Evolutionary conservation across 1,140 invertebrate species (phyloP).

Genomic region (Drosophila sproati): DNA sequence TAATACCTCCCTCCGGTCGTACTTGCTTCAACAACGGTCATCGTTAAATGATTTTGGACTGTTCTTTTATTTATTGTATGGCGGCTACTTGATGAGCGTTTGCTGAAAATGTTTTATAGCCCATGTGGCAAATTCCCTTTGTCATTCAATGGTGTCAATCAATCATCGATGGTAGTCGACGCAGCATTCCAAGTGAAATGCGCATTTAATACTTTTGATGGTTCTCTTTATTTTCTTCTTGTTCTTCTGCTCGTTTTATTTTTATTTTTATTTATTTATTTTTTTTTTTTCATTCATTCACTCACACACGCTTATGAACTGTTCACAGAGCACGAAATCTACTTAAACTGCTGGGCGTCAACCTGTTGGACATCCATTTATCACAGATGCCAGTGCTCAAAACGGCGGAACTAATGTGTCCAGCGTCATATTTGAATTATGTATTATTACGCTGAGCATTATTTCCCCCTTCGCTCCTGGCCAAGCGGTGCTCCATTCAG

Average conservation of each 20-base stretch:
- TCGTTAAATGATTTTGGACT: conserved; percentile 44
- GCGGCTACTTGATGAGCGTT: conserved; percentile 71
- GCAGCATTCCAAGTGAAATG: conserved; percentile 45
- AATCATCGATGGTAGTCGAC: conserved; percentile 41
- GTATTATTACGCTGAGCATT: conserved; percentile 59
- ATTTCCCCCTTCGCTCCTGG: conserved; percentile 22
- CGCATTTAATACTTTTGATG: conserved; percentile 54
- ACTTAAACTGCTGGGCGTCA: conserved; percentile 51
- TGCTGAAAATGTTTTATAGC: conserved; percentile 75
- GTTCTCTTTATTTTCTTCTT: neutral
- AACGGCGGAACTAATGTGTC: conserved; percentile 78
- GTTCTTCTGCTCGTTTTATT: too few relatives aligned
- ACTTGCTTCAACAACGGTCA: too few relatives aligned
- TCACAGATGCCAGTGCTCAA: conserved; percentile 57
- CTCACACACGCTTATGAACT: conserved; percentile 59
- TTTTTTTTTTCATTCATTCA: conserved; percentile 18
- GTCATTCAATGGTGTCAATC: conserved; percentile 37
- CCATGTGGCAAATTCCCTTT: conserved; percentile 38
- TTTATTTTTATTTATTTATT: conserved; percentile 4
- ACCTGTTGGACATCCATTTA: conserved; percentile 72
- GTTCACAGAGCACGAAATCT: conserved; percentile 50
- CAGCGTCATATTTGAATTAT: conserved; percentile 72
- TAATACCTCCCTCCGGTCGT: neutral
- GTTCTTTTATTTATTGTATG: conserved; percentile 73
- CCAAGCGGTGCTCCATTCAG: conserved; percentile 3